These are phyloP conservation scores for Cantharis lateralis DNA, from an alignment of 2,888 invertebrate species.

Conservation along the genomic window DNA sequence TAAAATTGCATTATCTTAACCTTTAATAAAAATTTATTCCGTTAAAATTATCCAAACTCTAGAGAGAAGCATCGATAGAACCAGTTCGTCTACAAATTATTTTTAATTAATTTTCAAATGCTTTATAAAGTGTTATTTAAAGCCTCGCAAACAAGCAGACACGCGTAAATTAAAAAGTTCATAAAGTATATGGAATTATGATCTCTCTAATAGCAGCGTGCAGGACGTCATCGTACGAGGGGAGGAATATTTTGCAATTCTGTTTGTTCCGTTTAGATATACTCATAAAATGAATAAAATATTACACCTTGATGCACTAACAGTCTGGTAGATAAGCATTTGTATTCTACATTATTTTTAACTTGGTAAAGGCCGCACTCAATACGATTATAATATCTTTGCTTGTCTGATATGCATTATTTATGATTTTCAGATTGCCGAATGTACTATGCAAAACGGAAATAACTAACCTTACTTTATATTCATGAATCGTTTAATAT, in stretches of 20 bases:
- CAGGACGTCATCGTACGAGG: constrained; percentile 37
- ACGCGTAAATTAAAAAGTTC: constrained; percentile 45
- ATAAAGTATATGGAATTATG: constrained; percentile 48
- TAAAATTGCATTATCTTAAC: too few species aligned
- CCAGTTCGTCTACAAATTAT: not conserved
- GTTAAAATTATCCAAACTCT: too few species aligned
- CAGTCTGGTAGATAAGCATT: constrained; percentile 26
- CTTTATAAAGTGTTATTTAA: constrained; percentile 48
- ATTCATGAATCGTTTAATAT: constrained; percentile 4
- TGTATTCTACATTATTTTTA: constrained; percentile 21
- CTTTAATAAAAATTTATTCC: too few species aligned
- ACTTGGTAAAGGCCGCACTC: constrained; percentile 17
- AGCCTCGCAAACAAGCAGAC: constrained; percentile 45
- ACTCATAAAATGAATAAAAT: constrained; percentile 32
- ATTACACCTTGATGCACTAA: constrained; percentile 28
- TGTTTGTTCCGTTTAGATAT: constrained; percentile 29
- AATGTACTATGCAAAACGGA: constrained; percentile 4
- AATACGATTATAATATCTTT: constrained; percentile 15
- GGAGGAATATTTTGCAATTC: constrained; percentile 32
- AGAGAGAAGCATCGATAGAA: not conserved
- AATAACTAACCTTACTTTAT: constrained; percentile 5
- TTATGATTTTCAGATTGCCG: constrained; percentile 19
- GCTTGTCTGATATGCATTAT: constrained; percentile 15
- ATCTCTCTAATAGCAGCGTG: constrained; percentile 45
- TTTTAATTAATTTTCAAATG: constrained; percentile 31